Evolutionary conservation across 2,888 invertebrate species (phyloP).

Genomic region (Drosophila pseudotakahashii): DNA sequence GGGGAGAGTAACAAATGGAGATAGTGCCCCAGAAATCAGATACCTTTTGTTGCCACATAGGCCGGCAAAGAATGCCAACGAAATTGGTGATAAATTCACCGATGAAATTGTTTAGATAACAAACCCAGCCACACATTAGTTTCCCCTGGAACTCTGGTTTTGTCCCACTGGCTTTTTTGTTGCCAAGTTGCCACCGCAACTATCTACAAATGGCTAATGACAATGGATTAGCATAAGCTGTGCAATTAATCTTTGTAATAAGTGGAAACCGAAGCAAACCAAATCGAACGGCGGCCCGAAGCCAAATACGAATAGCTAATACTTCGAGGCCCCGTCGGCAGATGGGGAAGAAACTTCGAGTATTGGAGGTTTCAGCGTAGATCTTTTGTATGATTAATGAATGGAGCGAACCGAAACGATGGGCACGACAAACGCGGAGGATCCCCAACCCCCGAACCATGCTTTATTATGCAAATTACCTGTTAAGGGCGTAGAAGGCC

Average conservation of each 20-base stretch:
- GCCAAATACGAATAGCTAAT: slow-evolving; percentile 56
- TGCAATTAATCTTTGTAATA: slow-evolving; percentile 79
- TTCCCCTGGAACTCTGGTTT: slow-evolving; percentile 30
- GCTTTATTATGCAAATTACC: slow-evolving; percentile 69
- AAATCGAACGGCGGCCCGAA: slow-evolving; percentile 24
- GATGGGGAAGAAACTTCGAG: slow-evolving; percentile 47
- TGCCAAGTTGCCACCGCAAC: slow-evolving; percentile 64
- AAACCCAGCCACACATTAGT: slow-evolving; percentile 31
- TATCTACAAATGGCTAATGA: slow-evolving; percentile 76
- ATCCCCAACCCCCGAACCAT: slow-evolving; percentile 12
- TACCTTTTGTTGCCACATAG: slow-evolving; percentile 58
- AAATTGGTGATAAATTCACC: slow-evolving; percentile 60
- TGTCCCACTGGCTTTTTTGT: slow-evolving; percentile 1
- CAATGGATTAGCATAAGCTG: slow-evolving; percentile 78
- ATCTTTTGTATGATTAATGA: slow-evolving; percentile 72
- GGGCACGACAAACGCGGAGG: slow-evolving; percentile 30
- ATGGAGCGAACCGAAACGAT: slow-evolving; percentile 45
- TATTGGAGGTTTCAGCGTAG: slow-evolving; percentile 67
- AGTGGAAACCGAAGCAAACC: slow-evolving; percentile 64
- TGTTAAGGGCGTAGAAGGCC: slow-evolving; percentile 71
- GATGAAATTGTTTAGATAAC: slow-evolving; percentile 61
- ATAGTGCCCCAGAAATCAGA: slow-evolving; percentile 60
- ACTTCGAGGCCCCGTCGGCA: slow-evolving; percentile 24
- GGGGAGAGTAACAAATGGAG: slow-evolving; percentile 10
- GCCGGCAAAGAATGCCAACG: slow-evolving; percentile 46